phyloP scores from a whole-genome alignment of 2,797 vertebrate genomes.

The Danionella dracula region DNA sequence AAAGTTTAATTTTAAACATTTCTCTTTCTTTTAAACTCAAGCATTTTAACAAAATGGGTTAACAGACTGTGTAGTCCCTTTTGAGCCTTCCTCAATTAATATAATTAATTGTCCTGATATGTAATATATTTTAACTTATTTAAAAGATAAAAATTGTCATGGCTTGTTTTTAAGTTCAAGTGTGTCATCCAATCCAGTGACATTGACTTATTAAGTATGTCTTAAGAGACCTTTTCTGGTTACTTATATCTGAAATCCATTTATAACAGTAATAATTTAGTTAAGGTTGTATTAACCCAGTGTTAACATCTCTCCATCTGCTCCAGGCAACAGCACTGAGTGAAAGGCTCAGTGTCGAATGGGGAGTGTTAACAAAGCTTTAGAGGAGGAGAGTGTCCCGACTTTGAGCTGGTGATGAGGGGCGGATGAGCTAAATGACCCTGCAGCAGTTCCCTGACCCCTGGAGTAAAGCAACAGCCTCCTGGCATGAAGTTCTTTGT shows the following conservation, averaged over 20 bases:
- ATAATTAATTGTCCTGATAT: too few relatives aligned
- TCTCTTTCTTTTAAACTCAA: too few relatives aligned
- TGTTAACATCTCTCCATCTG: conserved; percentile 42
- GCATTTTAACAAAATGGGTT: too few relatives aligned
- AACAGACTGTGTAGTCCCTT: too few relatives aligned
- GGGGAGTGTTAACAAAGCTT: conserved; percentile 47
- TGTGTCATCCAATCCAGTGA: too few relatives aligned
- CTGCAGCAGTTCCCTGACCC: conserved; percentile 68
- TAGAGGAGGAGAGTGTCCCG: conserved; percentile 55
- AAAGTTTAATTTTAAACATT: too few relatives aligned
- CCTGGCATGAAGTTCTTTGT: conserved; percentile 65
- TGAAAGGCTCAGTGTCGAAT: conserved; percentile 24
- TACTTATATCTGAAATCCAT: background rate
- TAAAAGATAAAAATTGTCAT: too few relatives aligned
- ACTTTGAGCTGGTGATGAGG: conserved; percentile 55
- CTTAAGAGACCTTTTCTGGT: background rate
- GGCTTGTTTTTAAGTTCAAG: too few relatives aligned
- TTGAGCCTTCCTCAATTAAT: too few relatives aligned
- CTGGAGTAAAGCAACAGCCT: conserved; percentile 66
- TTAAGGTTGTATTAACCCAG: conserved; percentile 31
- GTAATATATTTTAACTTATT: too few relatives aligned
- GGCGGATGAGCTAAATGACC: conserved; percentile 58
- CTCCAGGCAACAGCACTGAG: conserved; percentile 20
- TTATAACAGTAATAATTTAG: conserved; percentile 14
- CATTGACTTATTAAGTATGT: too few relatives aligned